Percentiles rank a stretch among this genome's conserved stretches.
Evolutionary conservation across 2,888 invertebrate genomes (phyloP).

Genomic region (Apocheima hispidaria): DNA sequence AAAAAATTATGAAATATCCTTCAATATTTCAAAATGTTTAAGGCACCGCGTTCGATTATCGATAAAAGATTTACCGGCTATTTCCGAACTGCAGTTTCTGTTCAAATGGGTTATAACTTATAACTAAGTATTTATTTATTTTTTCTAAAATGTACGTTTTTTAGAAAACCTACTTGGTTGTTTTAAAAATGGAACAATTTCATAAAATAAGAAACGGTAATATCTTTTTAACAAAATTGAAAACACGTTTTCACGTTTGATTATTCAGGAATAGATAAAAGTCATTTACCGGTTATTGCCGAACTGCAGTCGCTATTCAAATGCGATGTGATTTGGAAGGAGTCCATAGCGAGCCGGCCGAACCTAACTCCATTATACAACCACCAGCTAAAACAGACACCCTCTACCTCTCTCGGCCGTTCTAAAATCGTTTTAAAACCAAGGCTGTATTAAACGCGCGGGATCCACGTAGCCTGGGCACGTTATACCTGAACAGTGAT

Average conservation of each 20-base stretch:
- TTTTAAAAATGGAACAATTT: neutral
- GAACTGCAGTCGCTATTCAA: conserved; percentile 75
- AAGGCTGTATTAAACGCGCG: conserved; percentile 38
- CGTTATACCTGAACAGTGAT: conserved; percentile 72
- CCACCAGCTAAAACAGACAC: conserved; percentile 61
- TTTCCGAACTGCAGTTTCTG: no score
- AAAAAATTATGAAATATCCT: no score
- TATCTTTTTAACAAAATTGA: conserved; percentile 26
- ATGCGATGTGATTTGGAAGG: conserved; percentile 79
- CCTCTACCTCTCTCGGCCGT: conserved; percentile 42
- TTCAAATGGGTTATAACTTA: no score
- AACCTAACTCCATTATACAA: conserved; percentile 62
- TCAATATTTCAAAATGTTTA: no score
- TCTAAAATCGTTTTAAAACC: conserved; percentile 49
- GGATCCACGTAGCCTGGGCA: conserved; percentile 62
- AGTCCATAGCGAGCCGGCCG: conserved; percentile 67
- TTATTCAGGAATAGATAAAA: conserved; percentile 62
- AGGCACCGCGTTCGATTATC: no score
- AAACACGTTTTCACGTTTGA: conserved; percentile 38
- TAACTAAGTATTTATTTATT: neutral
- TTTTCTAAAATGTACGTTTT: neutral
- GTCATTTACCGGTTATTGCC: conserved; percentile 68
- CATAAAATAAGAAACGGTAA: no score
- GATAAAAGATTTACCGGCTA: no score
- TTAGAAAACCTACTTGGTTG: neutral